Evolutionary conservation across 2,888 invertebrate species (phyloP), one percentile per base, ranked within the genome.

Genomic region (Drepanosiphum platanoidis): DNA sequence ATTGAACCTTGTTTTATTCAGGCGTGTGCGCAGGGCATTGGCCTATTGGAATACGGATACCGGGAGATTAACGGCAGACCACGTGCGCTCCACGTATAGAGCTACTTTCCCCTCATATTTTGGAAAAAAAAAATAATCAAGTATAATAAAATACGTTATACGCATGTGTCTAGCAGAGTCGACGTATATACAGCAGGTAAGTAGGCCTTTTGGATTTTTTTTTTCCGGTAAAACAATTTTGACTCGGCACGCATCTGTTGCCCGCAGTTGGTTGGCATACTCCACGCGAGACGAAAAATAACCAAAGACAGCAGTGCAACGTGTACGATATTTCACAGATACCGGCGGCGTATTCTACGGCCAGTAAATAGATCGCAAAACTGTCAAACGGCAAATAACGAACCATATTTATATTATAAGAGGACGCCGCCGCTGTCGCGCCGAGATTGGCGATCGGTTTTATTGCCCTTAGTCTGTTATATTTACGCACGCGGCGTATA

Each of bases 1-100:
- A 52, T 52, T 39, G 52, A 58, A 82, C 81, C 81, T 82, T 82
- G 81, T 82, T 61, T 61, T 81, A 81, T 81, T 82, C 81, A 72
- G 39, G 58, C 61, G 70, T 15, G 46, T 70, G 27, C 70, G 7
- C 71, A 36, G 81, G 81, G 81, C 81, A 82, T 61, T 82, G 81
- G 81, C 81, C 81, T 82, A 64, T 82, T 15, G 58, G 52, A 70
- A 72, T 70, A 64, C 61, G 58, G 71, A 61, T 80, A 36, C 80
- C 52, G 32, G 68, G 52, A 80, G 46, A 80, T 70, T 58, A 70
- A 27, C 58, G 39, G 39, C 34, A 34, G 80, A 46, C 68, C 80
- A 80, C 52, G 34, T 70, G 68, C 27, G n/a, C 58, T 32, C 32
- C 32, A 15, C 18, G 68, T 66, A 32, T 66, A 18, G 9, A 5